Base-by-base conservation (phyloP, 2,797 vertebrate species). In the Menidia menidia region DNA sequence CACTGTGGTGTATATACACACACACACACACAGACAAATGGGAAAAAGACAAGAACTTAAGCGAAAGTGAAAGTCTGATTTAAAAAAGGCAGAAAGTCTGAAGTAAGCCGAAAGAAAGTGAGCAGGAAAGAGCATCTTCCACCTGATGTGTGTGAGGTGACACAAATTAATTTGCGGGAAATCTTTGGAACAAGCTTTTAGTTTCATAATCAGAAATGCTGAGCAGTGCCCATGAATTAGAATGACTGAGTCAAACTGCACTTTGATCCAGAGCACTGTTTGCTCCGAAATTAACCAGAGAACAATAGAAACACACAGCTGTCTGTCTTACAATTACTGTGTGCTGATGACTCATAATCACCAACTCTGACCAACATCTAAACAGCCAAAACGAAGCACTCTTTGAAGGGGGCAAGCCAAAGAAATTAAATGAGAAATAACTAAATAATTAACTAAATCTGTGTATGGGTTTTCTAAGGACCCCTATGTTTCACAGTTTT, bases 331-430 rank as follows among this genome's bases (percentile, higher is more conserved):
- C 3, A 5, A 57, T 25, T 52, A 75, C 62, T 75, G 64, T 69
- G 57, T 56, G 53, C 33, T 52, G 55, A 80, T 81, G 69, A 83
- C 72, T 83, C 72, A 88, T 64, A 54, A 69, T 74, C 43, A 44
- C 47, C 10, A 52, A 63, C 68, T 68, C 53, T 55, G 62, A 52
- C 66, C 66, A 52, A 61, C 19, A 72, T 72, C 87, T 80, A 59
- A 84, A 55, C 71, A 64, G 78, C 76, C 60, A 73, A 63, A 80
- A 58, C 66, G 25, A 44, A 57, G 56, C 9, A 31, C 32, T 63
- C 43, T 62, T 68, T 69, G 41, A 68, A 69, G 1, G 15, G 33
- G 33, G 1, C 14, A 19, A 53, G 30, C 5, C 51, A 9, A 0
- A 18, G 19, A 12, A 62, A 33, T n/a, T 7, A 51, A 51, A 19